phyloP scores from a whole-genome alignment of 1,140 invertebrate species.

The Drosophila nigrodunni region DNA sequence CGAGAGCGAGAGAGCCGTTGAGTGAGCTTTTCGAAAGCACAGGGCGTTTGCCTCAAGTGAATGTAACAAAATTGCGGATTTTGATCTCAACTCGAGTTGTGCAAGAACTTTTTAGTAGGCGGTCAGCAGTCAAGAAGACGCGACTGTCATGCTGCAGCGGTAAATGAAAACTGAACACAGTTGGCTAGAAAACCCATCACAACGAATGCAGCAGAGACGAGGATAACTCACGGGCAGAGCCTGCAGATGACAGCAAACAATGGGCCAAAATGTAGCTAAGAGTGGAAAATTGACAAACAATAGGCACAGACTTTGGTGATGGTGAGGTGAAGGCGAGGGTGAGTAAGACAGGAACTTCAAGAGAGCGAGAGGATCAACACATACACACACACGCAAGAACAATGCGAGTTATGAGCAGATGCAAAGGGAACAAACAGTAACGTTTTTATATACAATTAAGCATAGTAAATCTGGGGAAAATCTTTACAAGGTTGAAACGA shows the following conservation, averaged over 20 bases:
- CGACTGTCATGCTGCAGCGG: slow-evolving; percentile 62
- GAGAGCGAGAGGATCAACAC: slow-evolving; percentile 50
- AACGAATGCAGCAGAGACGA: slow-evolving; percentile 29
- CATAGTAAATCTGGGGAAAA: slow-evolving; percentile 64
- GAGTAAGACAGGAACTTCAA: slow-evolving; percentile 54
- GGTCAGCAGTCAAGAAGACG: background rate
- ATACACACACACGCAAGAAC: slow-evolving; percentile 12
- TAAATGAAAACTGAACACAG: slow-evolving; percentile 61
- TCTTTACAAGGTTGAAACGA: slow-evolving; percentile 68
- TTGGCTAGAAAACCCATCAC: slow-evolving; percentile 21
- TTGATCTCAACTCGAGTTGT: background rate
- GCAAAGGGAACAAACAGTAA: slow-evolving; percentile 34
- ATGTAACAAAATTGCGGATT: background rate
- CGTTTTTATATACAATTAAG: slow-evolving; percentile 55
- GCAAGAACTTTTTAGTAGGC: slow-evolving; percentile 2
- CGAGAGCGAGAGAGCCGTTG: slow-evolving; percentile 1
- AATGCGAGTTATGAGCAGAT: slow-evolving; percentile 37
- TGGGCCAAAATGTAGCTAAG: slow-evolving; percentile 69
- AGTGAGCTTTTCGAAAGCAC: slow-evolving; percentile 16
- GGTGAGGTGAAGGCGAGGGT: background rate
- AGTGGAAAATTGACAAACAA: slow-evolving; percentile 83
- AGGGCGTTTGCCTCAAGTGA: slow-evolving; percentile 8
- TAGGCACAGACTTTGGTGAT: slow-evolving; percentile 7
- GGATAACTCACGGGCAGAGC: slow-evolving; percentile 6
- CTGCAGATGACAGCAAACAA: slow-evolving; percentile 79